phyloP scores from a whole-genome alignment of 2,113 vertebrate species.

The Coregonus clupeaformis region DNA sequence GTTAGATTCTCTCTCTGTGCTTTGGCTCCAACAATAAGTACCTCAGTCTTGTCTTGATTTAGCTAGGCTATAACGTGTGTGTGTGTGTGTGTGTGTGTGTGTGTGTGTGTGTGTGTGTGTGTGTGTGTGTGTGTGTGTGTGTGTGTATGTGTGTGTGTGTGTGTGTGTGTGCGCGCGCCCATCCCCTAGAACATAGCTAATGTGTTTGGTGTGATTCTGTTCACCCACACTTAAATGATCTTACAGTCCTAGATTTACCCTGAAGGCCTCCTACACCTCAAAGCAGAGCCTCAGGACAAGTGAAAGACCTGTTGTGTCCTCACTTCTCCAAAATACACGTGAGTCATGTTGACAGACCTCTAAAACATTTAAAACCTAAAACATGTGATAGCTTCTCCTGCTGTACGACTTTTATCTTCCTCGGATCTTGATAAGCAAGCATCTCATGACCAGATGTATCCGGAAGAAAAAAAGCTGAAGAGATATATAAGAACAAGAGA shows the following conservation, averaged over 20 bases:
- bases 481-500: background rate
- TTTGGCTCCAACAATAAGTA: no score
- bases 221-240: conserved; percentile 26
- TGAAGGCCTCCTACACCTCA: background rate
- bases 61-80: background rate
- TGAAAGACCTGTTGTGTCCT: background rate
- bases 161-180: no score
- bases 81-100: background rate
- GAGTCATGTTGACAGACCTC: no score
- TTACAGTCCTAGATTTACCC: background rate
- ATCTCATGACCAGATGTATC: background rate
- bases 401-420: no score
- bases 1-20: no score
- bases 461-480: background rate
- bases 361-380: no score
- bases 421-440: background rate
- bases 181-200: conserved; percentile 38
- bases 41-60: no score
- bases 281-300: conserved; percentile 17
- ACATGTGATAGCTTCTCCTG: no score
- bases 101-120: conserved; percentile 9
- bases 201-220: conserved; percentile 48
- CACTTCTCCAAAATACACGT: background rate
- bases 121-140: conserved; percentile 1
- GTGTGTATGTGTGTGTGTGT: no score